phyloP scores from a whole-genome alignment of 2,888 invertebrate genomes.

The Romanomermis culicivorax region DNA sequence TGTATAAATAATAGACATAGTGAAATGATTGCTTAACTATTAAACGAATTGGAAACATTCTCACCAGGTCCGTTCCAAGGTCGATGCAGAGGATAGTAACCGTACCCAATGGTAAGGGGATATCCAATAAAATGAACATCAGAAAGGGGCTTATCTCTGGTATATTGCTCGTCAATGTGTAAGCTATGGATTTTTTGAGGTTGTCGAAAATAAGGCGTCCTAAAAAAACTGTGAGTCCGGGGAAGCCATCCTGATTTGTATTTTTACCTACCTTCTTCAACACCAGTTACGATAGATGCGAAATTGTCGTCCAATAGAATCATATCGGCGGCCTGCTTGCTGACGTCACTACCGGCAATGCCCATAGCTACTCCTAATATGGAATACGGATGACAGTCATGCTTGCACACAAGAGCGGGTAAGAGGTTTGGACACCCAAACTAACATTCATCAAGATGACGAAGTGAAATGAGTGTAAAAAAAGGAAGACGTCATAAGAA shows the following conservation, averaged over 20 bases:
- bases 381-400: not conserved
- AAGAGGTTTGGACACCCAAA: too few species aligned
- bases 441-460: too few species aligned
- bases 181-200: slow-evolving; percentile 38
- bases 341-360: slow-evolving; percentile 24
- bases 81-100: slow-evolving; percentile 36
- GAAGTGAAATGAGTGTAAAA: too few species aligned
- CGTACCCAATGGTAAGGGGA: slow-evolving; percentile 35
- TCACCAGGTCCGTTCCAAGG: slow-evolving; percentile 35
- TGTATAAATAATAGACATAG: too few species aligned
- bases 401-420: too few species aligned
- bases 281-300: slow-evolving; percentile 78
- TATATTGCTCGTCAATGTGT: slow-evolving; percentile 37
- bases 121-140: slow-evolving; percentile 32
- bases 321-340: slow-evolving; percentile 20
- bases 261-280: slow-evolving; percentile 43
- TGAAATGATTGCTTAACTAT: too few species aligned
- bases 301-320: slow-evolving; percentile 63
- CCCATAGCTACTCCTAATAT: slow-evolving; percentile 23
- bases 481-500: too few species aligned
- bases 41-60: too few species aligned
- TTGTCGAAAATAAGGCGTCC: slow-evolving; percentile 38
- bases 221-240: slow-evolving; percentile 26
- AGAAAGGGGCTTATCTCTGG: slow-evolving; percentile 37
- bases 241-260: not conserved